These are phyloP conservation scores for Drosophila mercatorum DNA, from an alignment of 2,888 invertebrate species.

Conservation along the genomic window DNA sequence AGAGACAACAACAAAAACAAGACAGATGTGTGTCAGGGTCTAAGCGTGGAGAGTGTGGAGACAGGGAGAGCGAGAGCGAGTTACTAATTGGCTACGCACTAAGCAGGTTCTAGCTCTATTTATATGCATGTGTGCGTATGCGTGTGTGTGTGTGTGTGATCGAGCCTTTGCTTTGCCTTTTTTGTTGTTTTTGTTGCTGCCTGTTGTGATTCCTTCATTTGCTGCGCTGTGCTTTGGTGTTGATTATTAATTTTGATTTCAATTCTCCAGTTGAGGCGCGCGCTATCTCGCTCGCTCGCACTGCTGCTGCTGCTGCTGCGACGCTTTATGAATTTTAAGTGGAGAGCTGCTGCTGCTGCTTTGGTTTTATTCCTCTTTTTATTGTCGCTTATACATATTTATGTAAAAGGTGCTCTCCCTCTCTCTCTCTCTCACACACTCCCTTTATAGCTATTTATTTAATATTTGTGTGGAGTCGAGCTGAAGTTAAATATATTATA, in stretches of 20 bases:
- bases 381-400: constrained; percentile 54
- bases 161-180: constrained; percentile 3
- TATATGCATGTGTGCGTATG: neutral
- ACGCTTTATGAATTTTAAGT: constrained; percentile 78
- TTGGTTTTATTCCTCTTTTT: constrained; percentile 76
- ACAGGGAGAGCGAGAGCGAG: neutral
- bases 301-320: constrained; percentile 6
- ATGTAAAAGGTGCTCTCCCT: constrained; percentile 6
- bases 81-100: constrained; percentile 14
- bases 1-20: constrained; percentile 6
- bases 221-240: constrained; percentile 19
- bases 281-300: constrained; percentile 6
- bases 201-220: constrained; percentile 23
- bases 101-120: constrained; percentile 1
- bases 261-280: constrained; percentile 26
- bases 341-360: constrained; percentile 67
- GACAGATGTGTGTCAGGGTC: constrained; percentile 52
- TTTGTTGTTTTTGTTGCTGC: neutral
- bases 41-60: constrained; percentile 1
- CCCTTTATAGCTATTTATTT: constrained; percentile 51
- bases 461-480: constrained; percentile 62
- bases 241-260: constrained; percentile 47
- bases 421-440: neutral
- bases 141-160: neutral
- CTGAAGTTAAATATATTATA: constrained; percentile 60